Base-by-base conservation (phyloP, 2,888 invertebrate genomes). In the Cosmorhoe ocellata region DNA sequence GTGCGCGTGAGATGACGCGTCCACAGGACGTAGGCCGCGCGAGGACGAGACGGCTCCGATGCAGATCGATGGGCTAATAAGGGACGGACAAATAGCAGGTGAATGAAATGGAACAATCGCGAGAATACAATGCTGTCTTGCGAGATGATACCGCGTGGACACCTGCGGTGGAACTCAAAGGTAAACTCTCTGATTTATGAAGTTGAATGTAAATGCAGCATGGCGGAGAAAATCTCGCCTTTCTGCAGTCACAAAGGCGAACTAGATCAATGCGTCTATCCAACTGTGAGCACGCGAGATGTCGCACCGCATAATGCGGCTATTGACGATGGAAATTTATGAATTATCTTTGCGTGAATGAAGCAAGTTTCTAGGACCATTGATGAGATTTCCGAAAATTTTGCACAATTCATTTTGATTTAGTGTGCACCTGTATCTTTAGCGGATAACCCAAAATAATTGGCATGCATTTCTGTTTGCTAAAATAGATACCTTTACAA, bases 151-250 rank as follows among this genome's bases (percentile, higher is more conserved):
- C 66, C 51, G 58, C 58, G 61, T 62, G 76, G 78, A 75, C 84
- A 85, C 85, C 84, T 86, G 88, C 80, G 69, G 70, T 59, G 66
- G 59, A 58, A 50, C 60, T 34, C 61, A 66, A 77, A 74, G 69
- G 67, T 57, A 68, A 66, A 69, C 59, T 66, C 47, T 71, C 67
- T 81, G 84, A 87, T 86, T 86, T 86, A 87, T 81, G 73, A 64
- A 64, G 59, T 59, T 67, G 61, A 69, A 74, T 69, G 70, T 73
- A 73, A 70, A 72, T 67, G 69, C 42, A 51, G 42, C 70, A 70
- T 69, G 74, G 73, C 79, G 77, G 69, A 79, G 83, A 83, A 82
- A 87, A 86, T 84, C 72, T 74, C 67, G 59, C 71, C 74, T 79
- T 79, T 81, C 77, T 71, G 71, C 61, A 50, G 49, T 60, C 66